Conservation (phyloP, 2,888 invertebrate species). For the Lymantria monacha region DNA sequence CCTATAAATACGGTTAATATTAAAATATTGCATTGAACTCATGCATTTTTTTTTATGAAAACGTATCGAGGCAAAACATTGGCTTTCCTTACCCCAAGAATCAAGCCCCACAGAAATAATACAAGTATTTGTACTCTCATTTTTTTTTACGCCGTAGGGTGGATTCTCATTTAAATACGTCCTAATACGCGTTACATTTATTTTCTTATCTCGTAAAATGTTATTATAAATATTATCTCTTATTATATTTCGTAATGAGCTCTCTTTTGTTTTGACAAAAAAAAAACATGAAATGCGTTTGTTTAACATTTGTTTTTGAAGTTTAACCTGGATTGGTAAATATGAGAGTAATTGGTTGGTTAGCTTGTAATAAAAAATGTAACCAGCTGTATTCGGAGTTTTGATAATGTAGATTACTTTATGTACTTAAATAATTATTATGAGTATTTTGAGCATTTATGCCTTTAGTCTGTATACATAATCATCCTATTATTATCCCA, state of each 20-base stretch:
- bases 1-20: slow-evolving; percentile 78
- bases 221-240: slow-evolving; percentile 26
- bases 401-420: too few relatives aligned
- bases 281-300: background rate
- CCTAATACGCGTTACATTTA: slow-evolving; percentile 49
- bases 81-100: slow-evolving; percentile 58
- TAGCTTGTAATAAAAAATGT: too few relatives aligned
- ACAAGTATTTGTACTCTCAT: slow-evolving; percentile 77
- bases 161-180: slow-evolving; percentile 61
- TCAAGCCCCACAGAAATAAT: slow-evolving; percentile 70
- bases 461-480: too few relatives aligned
- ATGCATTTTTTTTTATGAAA: slow-evolving; percentile 74
- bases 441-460: too few relatives aligned
- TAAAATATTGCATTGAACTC: slow-evolving; percentile 78
- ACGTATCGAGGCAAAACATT: slow-evolving; percentile 71
- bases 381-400: too few relatives aligned
- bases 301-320: background rate
- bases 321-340: too few relatives aligned
- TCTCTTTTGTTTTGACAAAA: background rate
- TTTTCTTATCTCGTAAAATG: slow-evolving; percentile 30
- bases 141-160: slow-evolving; percentile 56
- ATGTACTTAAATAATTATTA: too few relatives aligned
- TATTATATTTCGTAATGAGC: background rate
- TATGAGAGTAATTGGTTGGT: too few relatives aligned
- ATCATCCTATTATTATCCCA: too few relatives aligned